Evolutionary conservation across 2,888 invertebrate species (phyloP).

Genomic region (Abrostola triplasia): DNA sequence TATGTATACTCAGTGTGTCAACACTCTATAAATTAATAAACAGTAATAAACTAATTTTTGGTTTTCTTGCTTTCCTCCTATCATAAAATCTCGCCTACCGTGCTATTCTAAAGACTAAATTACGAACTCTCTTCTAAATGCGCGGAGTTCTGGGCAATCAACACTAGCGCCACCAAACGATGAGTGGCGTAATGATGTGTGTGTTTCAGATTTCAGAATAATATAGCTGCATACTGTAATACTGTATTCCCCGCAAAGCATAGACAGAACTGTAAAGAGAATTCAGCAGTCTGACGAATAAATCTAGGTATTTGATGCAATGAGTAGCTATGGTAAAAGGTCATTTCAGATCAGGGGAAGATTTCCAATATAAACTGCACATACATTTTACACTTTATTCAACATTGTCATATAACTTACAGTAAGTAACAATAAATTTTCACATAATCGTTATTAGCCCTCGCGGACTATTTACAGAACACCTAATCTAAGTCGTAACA

Average conservation of each 20-base stretch:
- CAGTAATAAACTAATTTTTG: constrained; percentile 73
- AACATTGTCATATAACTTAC: constrained; percentile 85
- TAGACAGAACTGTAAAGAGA: too few species aligned
- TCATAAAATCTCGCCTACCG: too few species aligned
- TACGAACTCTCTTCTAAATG: too few species aligned
- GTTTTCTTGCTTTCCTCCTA: constrained; percentile 60
- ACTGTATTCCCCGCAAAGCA: too few species aligned
- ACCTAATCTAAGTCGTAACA: constrained; percentile 69
- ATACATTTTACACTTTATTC: constrained; percentile 81
- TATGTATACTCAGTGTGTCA: constrained; percentile 77
- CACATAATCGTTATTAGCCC: constrained; percentile 65
- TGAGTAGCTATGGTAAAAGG: neutral
- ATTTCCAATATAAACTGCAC: constrained; percentile 25
- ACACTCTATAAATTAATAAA: constrained; percentile 86
- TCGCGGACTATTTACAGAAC: constrained; percentile 64
- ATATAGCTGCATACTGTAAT: too few species aligned
- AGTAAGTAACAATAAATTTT: constrained; percentile 81
- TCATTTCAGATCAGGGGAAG: neutral
- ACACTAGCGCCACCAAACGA: too few species aligned
- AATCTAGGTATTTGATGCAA: too few species aligned
- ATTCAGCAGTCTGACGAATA: too few species aligned
- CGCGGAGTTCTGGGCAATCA: too few species aligned
- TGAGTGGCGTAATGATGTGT: too few species aligned
- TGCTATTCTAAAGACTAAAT: too few species aligned
- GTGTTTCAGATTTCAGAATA: too few species aligned